Evolutionary conservation across 2,797 vertebrate species (phyloP).

Genomic region (Sebastolobus alascanus): DNA sequence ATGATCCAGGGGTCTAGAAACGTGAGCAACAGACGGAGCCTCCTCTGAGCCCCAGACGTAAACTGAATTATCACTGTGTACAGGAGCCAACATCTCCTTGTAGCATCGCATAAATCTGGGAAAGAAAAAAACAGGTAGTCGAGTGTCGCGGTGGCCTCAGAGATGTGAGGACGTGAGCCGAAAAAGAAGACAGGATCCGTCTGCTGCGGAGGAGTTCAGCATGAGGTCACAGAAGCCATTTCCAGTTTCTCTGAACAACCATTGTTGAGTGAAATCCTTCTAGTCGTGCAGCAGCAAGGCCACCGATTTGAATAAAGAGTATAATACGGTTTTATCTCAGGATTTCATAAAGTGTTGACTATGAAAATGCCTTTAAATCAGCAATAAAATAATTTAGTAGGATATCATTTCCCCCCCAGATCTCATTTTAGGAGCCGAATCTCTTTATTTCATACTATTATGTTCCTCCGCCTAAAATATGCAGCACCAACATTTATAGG

Average conservation of each 20-base stretch:
- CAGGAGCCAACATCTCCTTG: conserved; percentile 51
- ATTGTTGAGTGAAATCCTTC: not conserved
- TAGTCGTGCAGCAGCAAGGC: not conserved
- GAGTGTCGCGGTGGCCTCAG: conserved; percentile 34
- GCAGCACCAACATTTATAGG: conserved; percentile 10
- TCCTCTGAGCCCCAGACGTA: conserved; percentile 66
- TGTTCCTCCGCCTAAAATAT: conserved; percentile 10
- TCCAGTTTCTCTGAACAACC: conserved; percentile 2
- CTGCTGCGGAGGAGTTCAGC: conserved; percentile 30
- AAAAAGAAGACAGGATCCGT: conserved; percentile 14
- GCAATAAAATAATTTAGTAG: not conserved
- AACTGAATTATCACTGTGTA: conserved; percentile 68
- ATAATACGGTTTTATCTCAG: not conserved
- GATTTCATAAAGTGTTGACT: not conserved
- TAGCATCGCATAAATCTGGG: conserved; percentile 55
- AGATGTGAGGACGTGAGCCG: conserved; percentile 19
- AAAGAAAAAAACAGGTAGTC: conserved; percentile 5
- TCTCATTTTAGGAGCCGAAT: conserved; percentile 7
- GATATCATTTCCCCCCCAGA: not conserved
- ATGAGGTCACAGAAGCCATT: conserved; percentile 20
- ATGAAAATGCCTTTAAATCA: not conserved
- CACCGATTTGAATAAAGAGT: not conserved
- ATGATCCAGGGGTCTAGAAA: conserved; percentile 64
- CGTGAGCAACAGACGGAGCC: conserved; percentile 53
- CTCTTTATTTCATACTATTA: conserved; percentile 6